phyloP scores from a whole-genome alignment of 2,888 invertebrate species.

The Cacoxenus indagator region DNA sequence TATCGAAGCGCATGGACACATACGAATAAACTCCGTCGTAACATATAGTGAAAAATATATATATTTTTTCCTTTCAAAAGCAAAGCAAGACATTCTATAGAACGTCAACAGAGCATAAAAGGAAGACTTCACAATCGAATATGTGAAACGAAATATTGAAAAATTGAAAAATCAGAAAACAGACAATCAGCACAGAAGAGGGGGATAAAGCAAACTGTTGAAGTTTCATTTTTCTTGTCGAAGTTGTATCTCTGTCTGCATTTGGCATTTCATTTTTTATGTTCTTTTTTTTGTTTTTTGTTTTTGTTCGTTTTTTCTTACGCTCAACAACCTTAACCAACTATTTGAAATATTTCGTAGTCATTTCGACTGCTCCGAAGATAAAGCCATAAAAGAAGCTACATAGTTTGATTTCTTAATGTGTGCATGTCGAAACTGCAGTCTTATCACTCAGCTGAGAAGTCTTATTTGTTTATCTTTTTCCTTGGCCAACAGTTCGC shows the following conservation, averaged over 20 bases:
- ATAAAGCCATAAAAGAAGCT: conserved; percentile 15
- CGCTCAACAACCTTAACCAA: neutral
- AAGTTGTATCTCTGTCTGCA: too few relatives aligned
- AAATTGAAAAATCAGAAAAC: conserved; percentile 17
- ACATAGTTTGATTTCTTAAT: neutral
- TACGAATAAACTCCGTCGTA: too few relatives aligned
- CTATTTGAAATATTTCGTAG: conserved; percentile 1
- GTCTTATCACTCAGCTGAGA: conserved; percentile 12
- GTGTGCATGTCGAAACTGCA: conserved; percentile 11
- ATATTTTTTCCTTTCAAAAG: conserved; percentile 11
- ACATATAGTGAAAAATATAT: neutral
- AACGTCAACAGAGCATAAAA: conserved; percentile 21
- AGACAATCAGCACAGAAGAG: neutral
- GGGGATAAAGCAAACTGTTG: conserved; percentile 7
- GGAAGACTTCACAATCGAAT: conserved; percentile 13
- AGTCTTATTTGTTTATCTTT: neutral
- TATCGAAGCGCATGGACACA: neutral
- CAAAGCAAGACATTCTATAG: neutral
- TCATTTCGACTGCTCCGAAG: neutral
- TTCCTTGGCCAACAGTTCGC: conserved; percentile 5
- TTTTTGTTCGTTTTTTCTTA: conserved; percentile 9
- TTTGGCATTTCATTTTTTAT: too few relatives aligned
- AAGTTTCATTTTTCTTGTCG: conserved; percentile 28
- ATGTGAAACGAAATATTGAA: conserved; percentile 13
- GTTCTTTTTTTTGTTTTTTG: conserved; percentile 9